Evolutionary conservation across 2,888 invertebrate genomes (phyloP).

Genomic region (Hybos culiciformis): DNA sequence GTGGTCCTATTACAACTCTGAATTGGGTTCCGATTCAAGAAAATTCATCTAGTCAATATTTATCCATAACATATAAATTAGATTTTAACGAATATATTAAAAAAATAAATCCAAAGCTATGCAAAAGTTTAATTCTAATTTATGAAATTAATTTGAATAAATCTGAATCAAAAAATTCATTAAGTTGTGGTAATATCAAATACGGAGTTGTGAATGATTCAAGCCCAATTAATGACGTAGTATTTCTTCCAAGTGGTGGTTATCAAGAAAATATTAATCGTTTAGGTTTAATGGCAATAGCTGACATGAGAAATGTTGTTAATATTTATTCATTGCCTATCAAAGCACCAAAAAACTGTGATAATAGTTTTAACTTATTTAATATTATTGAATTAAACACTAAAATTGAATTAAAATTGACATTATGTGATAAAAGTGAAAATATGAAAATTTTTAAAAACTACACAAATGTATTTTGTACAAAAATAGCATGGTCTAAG

Average conservation of each 20-base stretch:
- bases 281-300: conserved; percentile 50
- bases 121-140: conserved; percentile 21
- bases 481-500: conserved; percentile 25
- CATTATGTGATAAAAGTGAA: not conserved
- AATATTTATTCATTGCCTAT: conserved; percentile 44
- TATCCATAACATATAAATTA: conserved; percentile 43
- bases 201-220: conserved; percentile 44
- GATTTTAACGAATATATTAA: conserved; percentile 33
- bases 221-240: conserved; percentile 47
- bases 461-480: conserved; percentile 10
- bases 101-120: conserved; percentile 23
- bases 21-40: conserved; percentile 38
- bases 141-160: conserved; percentile 39
- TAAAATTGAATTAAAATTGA: not conserved
- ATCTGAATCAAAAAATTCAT: not conserved
- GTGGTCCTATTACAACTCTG: conserved; percentile 35
- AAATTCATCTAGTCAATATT: conserved; percentile 36
- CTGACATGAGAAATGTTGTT: conserved; percentile 41
- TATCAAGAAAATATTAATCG: conserved; percentile 37
- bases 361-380: conserved; percentile 5
- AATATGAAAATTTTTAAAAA: not conserved
- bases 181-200: conserved; percentile 31
- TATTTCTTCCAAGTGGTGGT: conserved; percentile 60
- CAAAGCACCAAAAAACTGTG: conserved; percentile 12
- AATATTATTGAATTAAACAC: not conserved